Percentiles rank a stretch among this genome's conserved stretches.
Conservation (phyloP, 92 coral and sea anemone genomes). For the Phymanthus crucifer region DNA sequence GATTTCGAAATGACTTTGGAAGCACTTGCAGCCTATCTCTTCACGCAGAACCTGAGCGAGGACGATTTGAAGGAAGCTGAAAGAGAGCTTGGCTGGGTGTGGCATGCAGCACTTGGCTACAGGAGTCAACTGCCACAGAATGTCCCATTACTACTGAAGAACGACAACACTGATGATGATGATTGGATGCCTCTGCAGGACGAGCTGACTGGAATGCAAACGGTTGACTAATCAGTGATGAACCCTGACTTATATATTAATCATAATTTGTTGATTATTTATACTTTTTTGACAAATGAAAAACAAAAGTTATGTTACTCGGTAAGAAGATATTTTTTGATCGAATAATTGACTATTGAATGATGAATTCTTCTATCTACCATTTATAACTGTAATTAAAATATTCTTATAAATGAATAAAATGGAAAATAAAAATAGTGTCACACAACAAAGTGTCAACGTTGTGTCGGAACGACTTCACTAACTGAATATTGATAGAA, state of each 20-base stretch:
- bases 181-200: background rate
- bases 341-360: too few relatives aligned
- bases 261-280: background rate
- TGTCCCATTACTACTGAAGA: background rate
- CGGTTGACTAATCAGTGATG: background rate
- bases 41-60: conserved; percentile 2
- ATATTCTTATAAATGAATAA: too few relatives aligned
- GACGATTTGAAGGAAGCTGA: conserved; percentile 10
- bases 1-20: conserved; percentile 5
- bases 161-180: background rate
- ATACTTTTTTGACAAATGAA: too few relatives aligned
- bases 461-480: too few relatives aligned
- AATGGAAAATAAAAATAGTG: too few relatives aligned
- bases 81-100: conserved; percentile 11
- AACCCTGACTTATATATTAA: background rate
- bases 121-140: conserved; percentile 3
- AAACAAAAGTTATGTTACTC: too few relatives aligned
- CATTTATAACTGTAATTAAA: too few relatives aligned
- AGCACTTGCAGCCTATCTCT: conserved; percentile 17
- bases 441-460: too few relatives aligned
- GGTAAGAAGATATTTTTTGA: too few relatives aligned
- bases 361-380: too few relatives aligned
- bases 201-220: background rate
- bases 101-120: conserved; percentile 5
- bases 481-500: too few relatives aligned